Percentiles rank a stretch among this genome's conserved stretches.
Evolutionary conservation across 2,888 invertebrate genomes (phyloP).

Genomic region (Pseudococcus longispinus): DNA sequence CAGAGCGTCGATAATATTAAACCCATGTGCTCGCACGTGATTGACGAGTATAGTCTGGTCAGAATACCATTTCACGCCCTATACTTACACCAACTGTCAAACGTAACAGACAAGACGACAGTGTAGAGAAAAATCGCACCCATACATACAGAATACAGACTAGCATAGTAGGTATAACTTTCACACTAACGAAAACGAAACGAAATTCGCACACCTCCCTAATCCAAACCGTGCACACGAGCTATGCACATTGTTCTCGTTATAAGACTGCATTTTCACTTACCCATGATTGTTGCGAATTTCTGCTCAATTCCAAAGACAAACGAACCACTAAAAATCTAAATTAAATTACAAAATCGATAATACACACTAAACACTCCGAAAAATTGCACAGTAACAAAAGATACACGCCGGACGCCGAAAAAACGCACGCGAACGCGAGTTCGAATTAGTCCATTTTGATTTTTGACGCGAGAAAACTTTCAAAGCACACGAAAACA

Average conservation of each 20-base stretch:
- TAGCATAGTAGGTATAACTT: background rate
- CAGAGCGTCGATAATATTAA: background rate
- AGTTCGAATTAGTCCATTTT: conserved; percentile 19
- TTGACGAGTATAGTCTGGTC: conserved; percentile 38
- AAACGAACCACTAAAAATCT: background rate
- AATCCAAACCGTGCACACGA: background rate
- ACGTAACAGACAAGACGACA: background rate
- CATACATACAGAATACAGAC: background rate
- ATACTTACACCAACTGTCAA: background rate
- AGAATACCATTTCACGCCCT: background rate
- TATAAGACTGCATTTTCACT: background rate
- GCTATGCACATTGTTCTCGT: background rate
- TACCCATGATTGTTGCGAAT: background rate
- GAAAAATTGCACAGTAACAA: conserved; percentile 13
- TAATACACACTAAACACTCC: conserved; percentile 28
- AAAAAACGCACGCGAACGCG: background rate
- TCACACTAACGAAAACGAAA: background rate
- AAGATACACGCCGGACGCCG: background rate
- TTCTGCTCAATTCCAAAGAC: background rate
- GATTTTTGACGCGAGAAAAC: background rate
- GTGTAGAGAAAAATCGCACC: background rate
- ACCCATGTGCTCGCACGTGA: conserved; percentile 40
- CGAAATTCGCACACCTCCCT: conserved; percentile 20
- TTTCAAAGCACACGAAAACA: background rate
- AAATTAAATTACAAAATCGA: conserved; percentile 38